Base-by-base conservation (phyloP, 2,797 vertebrate genomes). In the Neosilurus mollespiculum region DNA sequence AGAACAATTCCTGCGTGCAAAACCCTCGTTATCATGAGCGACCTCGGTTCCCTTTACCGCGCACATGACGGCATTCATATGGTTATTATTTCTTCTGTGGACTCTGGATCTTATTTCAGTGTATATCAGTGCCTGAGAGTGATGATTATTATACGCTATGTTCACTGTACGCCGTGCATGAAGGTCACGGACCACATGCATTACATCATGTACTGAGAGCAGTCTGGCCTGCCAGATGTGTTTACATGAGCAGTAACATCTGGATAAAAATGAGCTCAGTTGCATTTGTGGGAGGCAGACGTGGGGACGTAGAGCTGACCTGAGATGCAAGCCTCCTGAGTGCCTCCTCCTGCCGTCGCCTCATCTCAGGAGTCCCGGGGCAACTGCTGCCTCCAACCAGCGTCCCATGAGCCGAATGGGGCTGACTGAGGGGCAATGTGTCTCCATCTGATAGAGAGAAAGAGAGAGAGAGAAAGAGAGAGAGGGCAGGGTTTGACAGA, bases 321-420 rank as follows among this genome's bases (percentile, higher is more conserved):
- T 98, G 96, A 0, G 95, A 95, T 8, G 97, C 97, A 0, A 99
- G 92, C 75, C 96, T 95, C 87, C 95, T 86, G 93, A 97, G 94
- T 0, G 92, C 94, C 88, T 98, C 97, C 81, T 98, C 97, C 83
- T 98, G 97, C 37, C 95, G 95, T 84, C 96, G 94, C 61, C 95
- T 95, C 95, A 96, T 95, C 90, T 99, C 97, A 0, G 97, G 97
- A 0, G 98, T 99, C 24, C 96, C 97, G 0, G 97, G 97, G 90
- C 97, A 98, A 93, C 97, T 98, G 84, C 87, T 87, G 20, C 96
- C 96, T 64, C 95, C 96, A 3, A 94, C 80, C 88, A 96, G 91
- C 12, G 96, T 95, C 1, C 96, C 91, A 34, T 97, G 95, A 58
- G 96, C 92, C 56, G 95, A 91, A 4, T 94, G 91, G 0, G 94